phyloP scores from a whole-genome alignment of 2,888 invertebrate genomes.

The Colletes collaris region DNA sequence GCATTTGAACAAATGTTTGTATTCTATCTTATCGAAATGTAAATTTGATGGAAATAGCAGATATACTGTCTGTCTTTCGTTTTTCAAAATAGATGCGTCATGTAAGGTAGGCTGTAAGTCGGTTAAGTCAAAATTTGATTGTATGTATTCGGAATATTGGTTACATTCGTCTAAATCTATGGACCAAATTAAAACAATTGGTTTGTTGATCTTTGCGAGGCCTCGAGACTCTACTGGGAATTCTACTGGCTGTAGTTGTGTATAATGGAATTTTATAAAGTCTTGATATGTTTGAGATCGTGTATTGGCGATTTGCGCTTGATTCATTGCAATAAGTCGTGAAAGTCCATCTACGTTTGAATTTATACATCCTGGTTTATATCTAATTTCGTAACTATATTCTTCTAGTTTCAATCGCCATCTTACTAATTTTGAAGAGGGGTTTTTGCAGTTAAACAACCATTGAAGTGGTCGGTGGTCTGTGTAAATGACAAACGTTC shows the following conservation, averaged over 20 bases:
- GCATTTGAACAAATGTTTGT: constrained; percentile 6
- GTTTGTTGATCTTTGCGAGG: constrained; percentile 7
- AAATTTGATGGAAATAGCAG: background rate
- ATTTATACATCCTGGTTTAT: constrained; percentile 7
- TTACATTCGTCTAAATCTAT: constrained; percentile 7
- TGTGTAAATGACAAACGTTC: background rate
- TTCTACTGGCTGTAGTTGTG: background rate
- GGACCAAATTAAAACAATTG: constrained; percentile 27
- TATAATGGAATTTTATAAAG: constrained; percentile 29
- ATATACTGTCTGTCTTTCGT: background rate
- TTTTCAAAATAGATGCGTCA: background rate
- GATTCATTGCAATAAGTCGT: background rate
- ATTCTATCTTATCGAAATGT: constrained; percentile 14
- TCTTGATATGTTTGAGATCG: constrained; percentile 11
- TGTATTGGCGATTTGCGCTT: background rate
- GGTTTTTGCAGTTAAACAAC: background rate
- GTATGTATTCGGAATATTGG: constrained; percentile 9
- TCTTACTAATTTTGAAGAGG: background rate
- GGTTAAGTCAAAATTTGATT: constrained; percentile 7
- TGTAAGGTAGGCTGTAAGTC: background rate
- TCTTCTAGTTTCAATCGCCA: constrained; percentile 1
- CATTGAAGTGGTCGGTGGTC: background rate
- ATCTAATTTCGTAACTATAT: constrained; percentile 3
- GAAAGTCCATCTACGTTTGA: constrained; percentile 15
- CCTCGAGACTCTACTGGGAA: background rate